A percentile compares a stretch with the other conserved stretches of the same genome.
Conservation (phyloP, 1,140 invertebrate species). For the Brachionus calyciflorus region DNA sequence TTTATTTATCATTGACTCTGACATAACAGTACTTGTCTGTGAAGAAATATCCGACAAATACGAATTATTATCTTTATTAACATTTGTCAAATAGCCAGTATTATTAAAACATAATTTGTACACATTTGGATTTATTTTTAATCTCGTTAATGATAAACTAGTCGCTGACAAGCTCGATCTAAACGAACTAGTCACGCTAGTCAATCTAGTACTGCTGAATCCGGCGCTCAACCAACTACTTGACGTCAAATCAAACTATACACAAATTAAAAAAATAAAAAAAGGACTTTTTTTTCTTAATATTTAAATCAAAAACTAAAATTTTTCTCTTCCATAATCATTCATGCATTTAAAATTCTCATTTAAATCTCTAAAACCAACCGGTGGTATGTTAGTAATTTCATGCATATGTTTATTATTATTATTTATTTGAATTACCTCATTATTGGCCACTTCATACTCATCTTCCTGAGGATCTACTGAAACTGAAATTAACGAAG, state of each 20-base stretch:
- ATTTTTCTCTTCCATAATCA: constrained; percentile 11
- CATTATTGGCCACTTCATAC: background rate
- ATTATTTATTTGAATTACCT: constrained; percentile 7
- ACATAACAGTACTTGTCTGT: too few species aligned
- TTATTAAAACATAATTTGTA: constrained; percentile 33
- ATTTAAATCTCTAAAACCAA: constrained; percentile 40
- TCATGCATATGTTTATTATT: background rate
- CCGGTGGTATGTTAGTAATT: constrained; percentile 27
- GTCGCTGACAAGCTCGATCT: background rate
- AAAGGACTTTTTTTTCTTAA: background rate
- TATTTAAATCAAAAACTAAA: background rate
- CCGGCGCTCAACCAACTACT: background rate
- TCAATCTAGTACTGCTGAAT: background rate
- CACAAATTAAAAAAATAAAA: background rate
- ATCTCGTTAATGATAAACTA: constrained; percentile 14
- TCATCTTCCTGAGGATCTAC: background rate
- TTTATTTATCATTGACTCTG: background rate
- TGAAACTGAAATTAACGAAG: constrained; percentile 3
- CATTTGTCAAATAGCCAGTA: too few species aligned
- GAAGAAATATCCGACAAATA: background rate
- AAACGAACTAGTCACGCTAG: constrained; percentile 6
- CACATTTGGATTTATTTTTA: constrained; percentile 28
- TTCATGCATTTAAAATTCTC: background rate
- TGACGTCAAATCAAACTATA: constrained; percentile 15
- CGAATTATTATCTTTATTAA: too few species aligned